A percentile compares a stretch with the other conserved stretches of the same genome.
Evolutionary conservation across 2,113 vertebrate species (phyloP).

Genomic region (Corydoras sp.): DNA sequence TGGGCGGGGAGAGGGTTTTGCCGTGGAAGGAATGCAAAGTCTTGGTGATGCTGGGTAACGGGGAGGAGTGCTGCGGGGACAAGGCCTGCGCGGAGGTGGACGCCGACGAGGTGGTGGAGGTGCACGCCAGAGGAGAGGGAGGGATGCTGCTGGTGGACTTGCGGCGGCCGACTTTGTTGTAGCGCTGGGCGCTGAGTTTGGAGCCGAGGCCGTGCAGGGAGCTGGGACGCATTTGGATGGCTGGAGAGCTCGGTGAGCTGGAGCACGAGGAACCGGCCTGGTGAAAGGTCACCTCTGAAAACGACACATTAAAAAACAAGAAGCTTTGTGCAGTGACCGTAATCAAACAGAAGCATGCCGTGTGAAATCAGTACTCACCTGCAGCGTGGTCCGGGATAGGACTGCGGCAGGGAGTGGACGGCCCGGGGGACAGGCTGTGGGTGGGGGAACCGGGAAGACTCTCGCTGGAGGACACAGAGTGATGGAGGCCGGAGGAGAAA

Average conservation of each 20-base stretch:
- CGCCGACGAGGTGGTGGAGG: conserved; percentile 46
- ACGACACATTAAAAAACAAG: too few relatives aligned
- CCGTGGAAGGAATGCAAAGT: conserved; percentile 72
- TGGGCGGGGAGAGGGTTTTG: conserved; percentile 80
- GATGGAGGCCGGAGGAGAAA: conserved; percentile 90
- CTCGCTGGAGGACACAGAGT: conserved; percentile 91
- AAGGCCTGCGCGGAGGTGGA: conserved; percentile 65
- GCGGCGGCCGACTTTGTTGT: conserved; percentile 79
- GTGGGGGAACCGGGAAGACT: conserved; percentile 95
- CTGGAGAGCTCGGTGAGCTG: conserved; percentile 88
- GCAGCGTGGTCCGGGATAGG: conserved; percentile 71
- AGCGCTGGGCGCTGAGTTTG: conserved; percentile 81
- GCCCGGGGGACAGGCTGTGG: conserved; percentile 86
- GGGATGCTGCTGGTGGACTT: conserved; percentile 98
- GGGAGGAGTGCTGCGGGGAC: conserved; percentile 84
- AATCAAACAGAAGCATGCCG: too few relatives aligned
- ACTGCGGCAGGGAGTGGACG: conserved; percentile 79
- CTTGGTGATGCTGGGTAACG: conserved; percentile 73
- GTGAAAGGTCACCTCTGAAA: conserved; percentile 75
- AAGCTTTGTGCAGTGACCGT: too few relatives aligned
- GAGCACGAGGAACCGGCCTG: conserved; percentile 85
- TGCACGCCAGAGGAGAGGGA: conserved; percentile 88
- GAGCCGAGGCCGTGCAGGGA: conserved; percentile 86
- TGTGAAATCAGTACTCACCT: conserved; percentile 51
- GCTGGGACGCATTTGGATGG: conserved; percentile 86